phyloP scores from a whole-genome alignment of 2,113 vertebrate species.

The Thunnus thynnus region DNA sequence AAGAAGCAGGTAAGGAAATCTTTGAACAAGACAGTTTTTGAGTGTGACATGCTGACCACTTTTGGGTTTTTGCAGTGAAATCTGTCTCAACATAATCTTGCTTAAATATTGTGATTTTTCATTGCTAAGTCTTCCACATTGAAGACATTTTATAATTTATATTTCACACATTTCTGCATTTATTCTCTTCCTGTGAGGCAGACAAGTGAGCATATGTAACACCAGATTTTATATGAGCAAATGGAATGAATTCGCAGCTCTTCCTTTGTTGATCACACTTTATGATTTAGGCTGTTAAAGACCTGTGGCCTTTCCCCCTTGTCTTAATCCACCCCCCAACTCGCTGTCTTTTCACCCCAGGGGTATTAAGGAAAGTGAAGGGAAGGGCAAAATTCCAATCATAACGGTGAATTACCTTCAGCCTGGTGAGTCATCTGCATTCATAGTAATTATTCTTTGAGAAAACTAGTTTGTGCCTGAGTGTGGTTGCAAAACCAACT shows the following conservation, averaged over 20 bases:
- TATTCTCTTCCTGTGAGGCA: background rate
- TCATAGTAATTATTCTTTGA: constrained; percentile 24
- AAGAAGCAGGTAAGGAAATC: background rate
- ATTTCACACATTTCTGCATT: background rate
- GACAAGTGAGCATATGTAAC: too few relatives aligned
- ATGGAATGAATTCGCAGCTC: background rate
- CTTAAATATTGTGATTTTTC: too few relatives aligned
- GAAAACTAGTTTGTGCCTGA: constrained; percentile 48
- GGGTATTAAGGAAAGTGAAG: constrained; percentile 41
- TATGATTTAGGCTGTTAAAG: background rate
- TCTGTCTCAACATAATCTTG: too few relatives aligned
- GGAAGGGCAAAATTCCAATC: constrained; percentile 76
- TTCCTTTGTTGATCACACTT: too few relatives aligned
- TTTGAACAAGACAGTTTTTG: too few relatives aligned
- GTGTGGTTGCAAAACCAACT: constrained; percentile 3
- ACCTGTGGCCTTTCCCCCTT: background rate
- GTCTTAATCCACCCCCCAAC: constrained; percentile 33
- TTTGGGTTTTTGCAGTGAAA: too few relatives aligned
- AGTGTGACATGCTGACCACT: too few relatives aligned
- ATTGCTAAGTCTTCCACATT: too few relatives aligned
- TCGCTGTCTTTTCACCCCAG: constrained; percentile 29
- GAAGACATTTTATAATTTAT: too few relatives aligned
- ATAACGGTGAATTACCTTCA: constrained; percentile 59
- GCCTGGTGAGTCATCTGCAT: constrained; percentile 63
- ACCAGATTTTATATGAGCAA: background rate